These are phyloP conservation scores for Drosophila baimaii DNA, from an alignment of 1,140 invertebrate species.

Conservation along the genomic window DNA sequence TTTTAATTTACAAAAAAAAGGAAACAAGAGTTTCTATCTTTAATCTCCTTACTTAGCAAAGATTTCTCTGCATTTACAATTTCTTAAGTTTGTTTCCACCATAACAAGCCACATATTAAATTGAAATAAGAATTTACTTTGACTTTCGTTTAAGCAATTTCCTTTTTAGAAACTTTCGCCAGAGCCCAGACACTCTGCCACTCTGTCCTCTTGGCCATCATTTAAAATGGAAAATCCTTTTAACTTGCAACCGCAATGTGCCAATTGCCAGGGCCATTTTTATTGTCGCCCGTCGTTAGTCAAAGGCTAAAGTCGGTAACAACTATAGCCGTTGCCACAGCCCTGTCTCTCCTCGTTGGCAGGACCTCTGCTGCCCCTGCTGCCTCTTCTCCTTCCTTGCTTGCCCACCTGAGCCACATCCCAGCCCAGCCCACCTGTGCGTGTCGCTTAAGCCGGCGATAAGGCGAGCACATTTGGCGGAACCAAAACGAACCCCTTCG, in stretches of 20 bases:
- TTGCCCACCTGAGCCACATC: neutral
- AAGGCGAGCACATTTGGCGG: conserved; percentile 74
- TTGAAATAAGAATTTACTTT: neutral
- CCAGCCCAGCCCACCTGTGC: conserved; percentile 50
- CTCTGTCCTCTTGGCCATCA: conserved; percentile 38
- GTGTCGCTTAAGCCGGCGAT: conserved; percentile 78
- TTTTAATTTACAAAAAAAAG: neutral
- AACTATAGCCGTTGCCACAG: conserved; percentile 70
- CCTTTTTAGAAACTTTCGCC: neutral
- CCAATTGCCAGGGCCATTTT: conserved; percentile 74
- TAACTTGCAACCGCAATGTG: conserved; percentile 75
- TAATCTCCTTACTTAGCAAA: neutral
- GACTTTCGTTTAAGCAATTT: conserved; percentile 16
- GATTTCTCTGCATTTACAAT: neutral
- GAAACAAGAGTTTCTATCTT: neutral
- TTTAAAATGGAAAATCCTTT: conserved; percentile 74
- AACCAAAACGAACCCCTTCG: conserved; percentile 27
- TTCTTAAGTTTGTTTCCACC: neutral
- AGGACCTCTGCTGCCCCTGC: neutral
- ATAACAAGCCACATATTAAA: neutral
- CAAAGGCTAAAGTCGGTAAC: conserved; percentile 55
- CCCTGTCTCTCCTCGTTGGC: conserved; percentile 50
- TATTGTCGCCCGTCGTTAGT: conserved; percentile 77
- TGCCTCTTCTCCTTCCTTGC: neutral
- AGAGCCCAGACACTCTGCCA: neutral